Percentiles rank a stretch among this genome's conserved stretches.
Evolutionary conservation across 1,140 invertebrate species (phyloP).

Genomic region (Neoseiulus cucumeris): DNA sequence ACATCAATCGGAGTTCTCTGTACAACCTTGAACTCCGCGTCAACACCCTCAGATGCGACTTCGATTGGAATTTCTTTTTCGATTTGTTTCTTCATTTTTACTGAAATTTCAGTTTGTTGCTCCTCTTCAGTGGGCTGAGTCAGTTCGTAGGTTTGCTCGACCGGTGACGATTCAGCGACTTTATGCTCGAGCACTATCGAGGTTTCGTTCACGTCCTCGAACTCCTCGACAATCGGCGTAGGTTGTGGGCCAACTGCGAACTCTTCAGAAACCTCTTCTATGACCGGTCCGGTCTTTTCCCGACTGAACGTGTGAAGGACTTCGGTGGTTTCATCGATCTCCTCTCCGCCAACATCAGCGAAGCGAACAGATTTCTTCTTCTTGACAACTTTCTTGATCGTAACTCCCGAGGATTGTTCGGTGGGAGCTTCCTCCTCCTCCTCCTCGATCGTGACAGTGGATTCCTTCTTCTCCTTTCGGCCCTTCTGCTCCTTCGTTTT

Average conservation of each 20-base stretch:
- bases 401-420: background rate
- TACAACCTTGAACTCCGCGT: background rate
- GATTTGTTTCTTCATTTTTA: background rate
- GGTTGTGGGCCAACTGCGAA: background rate
- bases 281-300: background rate
- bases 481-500: background rate
- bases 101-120: background rate
- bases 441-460: constrained; percentile 1
- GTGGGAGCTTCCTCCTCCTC: background rate
- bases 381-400: background rate
- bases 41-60: background rate
- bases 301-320: background rate
- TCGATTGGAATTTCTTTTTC: background rate
- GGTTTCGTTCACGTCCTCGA: background rate
- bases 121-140: background rate
- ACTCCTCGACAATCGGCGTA: background rate
- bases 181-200: background rate
- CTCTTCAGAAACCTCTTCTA: background rate
- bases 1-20: background rate
- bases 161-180: background rate
- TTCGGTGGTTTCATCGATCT: background rate
- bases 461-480: background rate
- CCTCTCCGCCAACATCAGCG: background rate
- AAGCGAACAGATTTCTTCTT: background rate
- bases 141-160: background rate